A percentile compares a stretch with the other conserved stretches of the same genome.
Evolutionary conservation across 1,140 invertebrate genomes (phyloP).

Genomic region (Pseudobourletiella spinata): DNA sequence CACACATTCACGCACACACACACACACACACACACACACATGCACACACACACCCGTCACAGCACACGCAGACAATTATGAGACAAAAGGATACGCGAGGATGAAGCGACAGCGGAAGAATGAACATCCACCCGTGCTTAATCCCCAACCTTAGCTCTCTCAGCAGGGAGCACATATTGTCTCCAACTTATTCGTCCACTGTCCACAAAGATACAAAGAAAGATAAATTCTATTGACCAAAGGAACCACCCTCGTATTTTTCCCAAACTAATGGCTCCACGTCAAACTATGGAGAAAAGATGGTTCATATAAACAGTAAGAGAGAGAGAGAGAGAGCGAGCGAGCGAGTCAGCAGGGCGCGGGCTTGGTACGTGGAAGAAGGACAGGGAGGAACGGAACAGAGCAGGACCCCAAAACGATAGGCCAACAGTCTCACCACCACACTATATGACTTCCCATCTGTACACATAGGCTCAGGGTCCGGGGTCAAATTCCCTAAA

Average conservation of each 20-base stretch:
- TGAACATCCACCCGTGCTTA: slow-evolving; percentile 7
- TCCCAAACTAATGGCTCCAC: slow-evolving; percentile 4
- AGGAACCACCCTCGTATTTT: slow-evolving; percentile 14
- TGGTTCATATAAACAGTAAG: not conserved
- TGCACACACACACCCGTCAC: no score
- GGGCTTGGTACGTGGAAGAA: not conserved
- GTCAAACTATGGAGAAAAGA: not conserved
- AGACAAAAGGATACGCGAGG: not conserved
- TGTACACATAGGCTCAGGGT: not conserved
- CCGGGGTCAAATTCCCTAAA: slow-evolving; percentile 11
- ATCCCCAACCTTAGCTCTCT: slow-evolving; percentile 7
- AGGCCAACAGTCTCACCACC: not conserved
- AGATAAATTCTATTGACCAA: slow-evolving; percentile 15
- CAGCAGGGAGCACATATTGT: slow-evolving; percentile 8
- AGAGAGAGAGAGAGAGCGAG: no score
- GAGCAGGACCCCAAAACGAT: no score
- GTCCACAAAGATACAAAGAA: slow-evolving; percentile 10
- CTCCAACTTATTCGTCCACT: slow-evolving; percentile 5
- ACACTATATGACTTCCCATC: no score
- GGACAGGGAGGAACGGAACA: not conserved
- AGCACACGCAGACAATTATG: no score
- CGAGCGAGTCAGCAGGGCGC: slow-evolving; percentile 7
- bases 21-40: no score
- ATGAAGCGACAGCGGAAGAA: not conserved
- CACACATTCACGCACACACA: no score